These are phyloP conservation scores for Melanargia galathea DNA, from an alignment of 2,888 invertebrate genomes.

Conservation along the genomic window DNA sequence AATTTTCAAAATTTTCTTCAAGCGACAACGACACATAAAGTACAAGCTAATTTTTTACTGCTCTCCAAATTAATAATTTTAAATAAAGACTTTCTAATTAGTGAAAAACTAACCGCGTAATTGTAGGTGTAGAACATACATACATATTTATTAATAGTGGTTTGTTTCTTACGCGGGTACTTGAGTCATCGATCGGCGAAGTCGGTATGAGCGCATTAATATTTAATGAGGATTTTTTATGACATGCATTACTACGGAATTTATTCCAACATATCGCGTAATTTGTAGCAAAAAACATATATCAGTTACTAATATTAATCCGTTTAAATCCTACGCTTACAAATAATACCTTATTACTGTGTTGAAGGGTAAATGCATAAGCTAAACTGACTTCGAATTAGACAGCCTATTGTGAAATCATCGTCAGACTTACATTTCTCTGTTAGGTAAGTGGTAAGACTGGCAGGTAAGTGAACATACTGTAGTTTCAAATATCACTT, in stretches of 20 bases:
- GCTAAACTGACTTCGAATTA: too few species aligned
- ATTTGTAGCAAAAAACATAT: constrained; percentile 26
- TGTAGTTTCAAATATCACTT: too few species aligned
- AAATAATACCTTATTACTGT: not conserved
- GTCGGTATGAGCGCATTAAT: constrained; percentile 27
- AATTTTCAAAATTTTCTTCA: too few species aligned
- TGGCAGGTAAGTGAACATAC: too few species aligned
- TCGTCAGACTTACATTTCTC: too few species aligned
- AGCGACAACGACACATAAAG: too few species aligned
- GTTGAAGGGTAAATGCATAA: not conserved
- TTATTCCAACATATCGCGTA: constrained; percentile 25
- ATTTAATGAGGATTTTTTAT: constrained; percentile 28
- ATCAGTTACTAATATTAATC: constrained; percentile 29
- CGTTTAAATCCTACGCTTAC: constrained; percentile 9
- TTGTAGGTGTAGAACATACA: constrained; percentile 24
- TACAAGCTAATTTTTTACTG: too few species aligned
- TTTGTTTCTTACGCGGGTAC: constrained; percentile 13
- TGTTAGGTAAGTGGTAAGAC: too few species aligned
- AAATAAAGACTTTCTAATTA: constrained; percentile 8
- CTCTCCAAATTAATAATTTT: too few species aligned
- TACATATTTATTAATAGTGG: constrained; percentile 17
- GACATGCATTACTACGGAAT: constrained; percentile 23
- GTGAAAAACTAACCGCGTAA: constrained; percentile 16
- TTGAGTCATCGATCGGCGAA: constrained; percentile 27
- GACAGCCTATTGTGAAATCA: too few species aligned